Conservation (phyloP, 1,140 invertebrate species). For the Drusus annulatus region DNA sequence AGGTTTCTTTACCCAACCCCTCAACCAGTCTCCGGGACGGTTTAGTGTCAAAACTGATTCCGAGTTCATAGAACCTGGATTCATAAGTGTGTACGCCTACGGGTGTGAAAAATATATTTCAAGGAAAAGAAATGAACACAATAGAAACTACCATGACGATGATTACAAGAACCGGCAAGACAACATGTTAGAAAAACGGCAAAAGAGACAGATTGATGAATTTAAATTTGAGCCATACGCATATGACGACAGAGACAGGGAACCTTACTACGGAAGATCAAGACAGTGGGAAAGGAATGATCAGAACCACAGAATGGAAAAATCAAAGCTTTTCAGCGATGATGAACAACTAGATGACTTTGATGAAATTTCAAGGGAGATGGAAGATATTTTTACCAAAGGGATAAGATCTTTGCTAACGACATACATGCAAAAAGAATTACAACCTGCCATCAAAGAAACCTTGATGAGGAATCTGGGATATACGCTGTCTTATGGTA, state of each 20-base stretch:
- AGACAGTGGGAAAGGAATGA: conserved; percentile 66
- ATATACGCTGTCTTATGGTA: conserved; percentile 86
- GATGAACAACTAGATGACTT: conserved; percentile 70
- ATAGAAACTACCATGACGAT: conserved; percentile 60
- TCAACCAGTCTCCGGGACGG: conserved; percentile 72
- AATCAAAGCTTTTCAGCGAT: conserved; percentile 66
- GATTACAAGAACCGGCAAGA: conserved; percentile 67
- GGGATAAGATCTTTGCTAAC: conserved; percentile 84
- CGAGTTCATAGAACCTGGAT: conserved; percentile 85
- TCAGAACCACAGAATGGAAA: conserved; percentile 61
- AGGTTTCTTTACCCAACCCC: conserved; percentile 75
- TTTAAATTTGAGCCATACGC: conserved; percentile 64
- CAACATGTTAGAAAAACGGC: conserved; percentile 64
- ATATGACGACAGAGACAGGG: conserved; percentile 57
- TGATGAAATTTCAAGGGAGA: conserved; percentile 80
- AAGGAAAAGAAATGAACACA: conserved; percentile 58
- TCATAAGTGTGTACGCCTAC: conserved; percentile 87
- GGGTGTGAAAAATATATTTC: conserved; percentile 77
- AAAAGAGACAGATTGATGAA: conserved; percentile 64
- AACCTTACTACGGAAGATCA: conserved; percentile 64
- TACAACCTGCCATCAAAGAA: conserved; percentile 87
- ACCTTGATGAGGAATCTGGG: conserved; percentile 89
- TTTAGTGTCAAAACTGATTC: conserved; percentile 85
- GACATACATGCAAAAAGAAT: conserved; percentile 85
- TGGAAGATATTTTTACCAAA: conserved; percentile 87